phyloP scores from a whole-genome alignment of 2,113 vertebrate genomes.

The Pseudorhombus dupliciocellatus region DNA sequence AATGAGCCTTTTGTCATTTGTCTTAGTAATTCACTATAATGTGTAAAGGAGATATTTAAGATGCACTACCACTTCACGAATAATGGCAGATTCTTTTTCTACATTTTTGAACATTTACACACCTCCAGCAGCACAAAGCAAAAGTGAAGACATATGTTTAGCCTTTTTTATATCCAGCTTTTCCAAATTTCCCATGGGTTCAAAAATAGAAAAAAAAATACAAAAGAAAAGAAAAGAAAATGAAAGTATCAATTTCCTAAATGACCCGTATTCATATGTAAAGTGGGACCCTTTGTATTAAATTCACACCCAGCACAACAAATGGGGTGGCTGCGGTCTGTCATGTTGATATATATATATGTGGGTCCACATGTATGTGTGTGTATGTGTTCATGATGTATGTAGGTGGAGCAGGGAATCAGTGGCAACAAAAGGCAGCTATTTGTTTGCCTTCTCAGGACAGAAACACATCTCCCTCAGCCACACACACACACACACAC shows the following conservation, averaged over 20 bases:
- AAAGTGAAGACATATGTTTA: constrained; percentile 17
- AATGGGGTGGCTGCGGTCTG: constrained; percentile 79
- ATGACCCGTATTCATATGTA: constrained; percentile 79
- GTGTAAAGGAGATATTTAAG: not conserved
- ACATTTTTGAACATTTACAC: not conserved
- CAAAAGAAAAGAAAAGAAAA: constrained; percentile 61
- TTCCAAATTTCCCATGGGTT: constrained; percentile 31
- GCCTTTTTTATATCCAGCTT: constrained; percentile 15
- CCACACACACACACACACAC: constrained; percentile 19
- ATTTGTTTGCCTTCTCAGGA: constrained; percentile 78
- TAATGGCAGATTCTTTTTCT: not conserved
- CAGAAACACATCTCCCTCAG: constrained; percentile 59
- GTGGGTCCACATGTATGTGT: constrained; percentile 39
- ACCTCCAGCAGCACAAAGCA: constrained; percentile 17
- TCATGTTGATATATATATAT: constrained; percentile 79
- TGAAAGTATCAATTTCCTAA: constrained; percentile 75
- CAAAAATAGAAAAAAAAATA: constrained; percentile 46
- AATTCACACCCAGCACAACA: constrained; percentile 77
- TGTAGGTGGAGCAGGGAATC: constrained; percentile 66
- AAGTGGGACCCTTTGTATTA: constrained; percentile 71
- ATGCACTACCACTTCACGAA: not conserved
- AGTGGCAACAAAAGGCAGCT: constrained; percentile 81
- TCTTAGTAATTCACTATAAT: not conserved
- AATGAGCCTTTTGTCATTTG: not conserved
- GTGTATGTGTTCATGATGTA: constrained; percentile 56